Evolutionary conservation across 2,888 invertebrate genomes (phyloP), one percentile per base, ranked within the genome.

Genomic region (Oasisia sp.): DNA sequence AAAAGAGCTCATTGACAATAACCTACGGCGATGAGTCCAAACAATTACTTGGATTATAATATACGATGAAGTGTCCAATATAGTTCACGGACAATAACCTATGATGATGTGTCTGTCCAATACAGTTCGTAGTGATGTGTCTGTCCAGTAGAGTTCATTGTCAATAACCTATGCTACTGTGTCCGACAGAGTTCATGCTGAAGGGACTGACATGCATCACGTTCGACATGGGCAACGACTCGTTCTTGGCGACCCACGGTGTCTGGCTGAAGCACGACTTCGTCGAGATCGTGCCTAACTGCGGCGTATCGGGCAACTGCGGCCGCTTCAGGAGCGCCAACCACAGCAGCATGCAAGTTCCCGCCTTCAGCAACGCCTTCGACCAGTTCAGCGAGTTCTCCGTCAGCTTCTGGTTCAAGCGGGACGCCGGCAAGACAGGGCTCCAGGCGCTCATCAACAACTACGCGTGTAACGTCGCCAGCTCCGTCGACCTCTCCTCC

Each of bases 321-420:
- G 74, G 74, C 27, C 74, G 74, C 19, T 74, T 74, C 74, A 74
- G n/a, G 19, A 74, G 74, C 74, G 19, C 74, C 5, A 27, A 19
- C 27, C 7, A 7, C 19, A 74, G 74, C 74, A 74, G 7, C 27
- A 19, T 74, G 19, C 74, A 74, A 74, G 19, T 74, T 27, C 74
- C 74, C 19, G 14, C 14, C 74, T 74, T 74, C 74, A 74, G 74
- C 74, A 74, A 74, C 74, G 74, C 74, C 74, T 74, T 74, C 74
- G 74, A 74, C 74, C 74, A 74, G 27, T 74, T 74, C 74, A 74
- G 27, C 7, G 74, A 74, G 74, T 74, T 74, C n/a, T 74, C 74
- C 74, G 74, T n/a, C 74, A 74, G 74, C n/a, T 74, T 74, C 74
- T 74, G 74, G 74, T 74, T 74, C 74, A 74, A 74, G 74, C 74